Conservation (phyloP, 2,888 invertebrate genomes). For the Ditylenchus weischeri region DNA sequence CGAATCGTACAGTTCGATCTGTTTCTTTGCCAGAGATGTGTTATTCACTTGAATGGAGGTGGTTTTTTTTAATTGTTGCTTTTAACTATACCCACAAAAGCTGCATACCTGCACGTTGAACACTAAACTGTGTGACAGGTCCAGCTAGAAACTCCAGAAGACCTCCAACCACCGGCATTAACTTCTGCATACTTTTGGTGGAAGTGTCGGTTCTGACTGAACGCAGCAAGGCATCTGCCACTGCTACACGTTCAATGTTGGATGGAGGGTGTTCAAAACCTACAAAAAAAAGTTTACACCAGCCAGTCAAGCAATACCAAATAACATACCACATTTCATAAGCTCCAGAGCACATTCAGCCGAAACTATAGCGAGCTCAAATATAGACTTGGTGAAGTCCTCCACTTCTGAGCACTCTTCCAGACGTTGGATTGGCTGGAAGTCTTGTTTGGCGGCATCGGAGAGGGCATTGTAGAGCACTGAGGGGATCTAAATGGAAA, state of each 20-base stretch:
- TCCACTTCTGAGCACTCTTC: conserved; percentile 1
- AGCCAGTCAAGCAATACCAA: too few relatives aligned
- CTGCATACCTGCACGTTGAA: neutral
- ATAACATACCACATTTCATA: neutral
- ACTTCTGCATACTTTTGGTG: neutral
- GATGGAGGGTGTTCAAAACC: neutral
- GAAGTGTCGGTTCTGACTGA: neutral
- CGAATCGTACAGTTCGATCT: too few relatives aligned
- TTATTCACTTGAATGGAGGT: too few relatives aligned
- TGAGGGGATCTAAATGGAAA: conserved; percentile 7
- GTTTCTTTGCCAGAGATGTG: too few relatives aligned
- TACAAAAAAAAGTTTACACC: neutral
- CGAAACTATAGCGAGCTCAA: neutral
- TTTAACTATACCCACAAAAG: neutral
- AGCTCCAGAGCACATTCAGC: neutral
- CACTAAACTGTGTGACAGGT: neutral
- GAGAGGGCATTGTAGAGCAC: conserved; percentile 13
- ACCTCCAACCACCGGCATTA: neutral
- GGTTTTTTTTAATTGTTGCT: too few relatives aligned
- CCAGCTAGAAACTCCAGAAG: neutral
- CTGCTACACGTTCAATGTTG: neutral
- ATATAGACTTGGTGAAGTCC: conserved; percentile 8
- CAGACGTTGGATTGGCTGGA: neutral
- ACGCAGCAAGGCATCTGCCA: neutral
- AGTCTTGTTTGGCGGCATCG: neutral